Conservation (phyloP, 2,113 vertebrate genomes). For the Takifugu flavidus region DNA sequence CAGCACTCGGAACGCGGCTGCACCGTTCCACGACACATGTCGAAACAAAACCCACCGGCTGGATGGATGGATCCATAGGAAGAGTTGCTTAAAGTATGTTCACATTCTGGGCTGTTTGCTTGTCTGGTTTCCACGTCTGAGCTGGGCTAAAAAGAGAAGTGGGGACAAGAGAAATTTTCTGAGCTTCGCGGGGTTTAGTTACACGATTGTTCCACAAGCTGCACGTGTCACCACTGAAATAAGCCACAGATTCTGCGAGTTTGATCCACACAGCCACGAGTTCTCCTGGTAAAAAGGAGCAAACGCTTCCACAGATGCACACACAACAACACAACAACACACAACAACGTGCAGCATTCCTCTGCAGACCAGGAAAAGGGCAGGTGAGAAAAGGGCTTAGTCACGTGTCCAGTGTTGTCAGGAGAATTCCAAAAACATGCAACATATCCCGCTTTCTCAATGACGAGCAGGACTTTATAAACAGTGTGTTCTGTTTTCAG, state of each 20-base stretch:
- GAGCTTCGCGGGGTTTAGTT: too few relatives aligned
- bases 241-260: too few relatives aligned
- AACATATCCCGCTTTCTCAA: constrained; percentile 43
- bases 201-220: too few relatives aligned
- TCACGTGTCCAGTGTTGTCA: constrained; percentile 11
- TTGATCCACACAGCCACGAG: too few relatives aligned
- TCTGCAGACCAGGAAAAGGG: background rate
- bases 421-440: constrained; percentile 45
- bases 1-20: background rate
- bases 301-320: too few relatives aligned
- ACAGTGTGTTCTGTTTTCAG: background rate
- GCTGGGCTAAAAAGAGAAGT: too few relatives aligned
- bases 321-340: background rate
- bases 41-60: too few relatives aligned
- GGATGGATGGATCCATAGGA: background rate
- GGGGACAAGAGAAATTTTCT: too few relatives aligned
- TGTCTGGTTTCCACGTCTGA: too few relatives aligned
- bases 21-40: background rate
- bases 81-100: background rate
- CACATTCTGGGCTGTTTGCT: background rate
- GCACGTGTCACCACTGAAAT: too few relatives aligned
- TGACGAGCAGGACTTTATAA: background rate
- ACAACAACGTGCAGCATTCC: background rate
- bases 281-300: too few relatives aligned
- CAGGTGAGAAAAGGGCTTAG: background rate